Percentiles rank a stretch among this genome's conserved stretches.
phyloP scores from a whole-genome alignment of 1,140 invertebrate genomes.

The Mya arenaria region DNA sequence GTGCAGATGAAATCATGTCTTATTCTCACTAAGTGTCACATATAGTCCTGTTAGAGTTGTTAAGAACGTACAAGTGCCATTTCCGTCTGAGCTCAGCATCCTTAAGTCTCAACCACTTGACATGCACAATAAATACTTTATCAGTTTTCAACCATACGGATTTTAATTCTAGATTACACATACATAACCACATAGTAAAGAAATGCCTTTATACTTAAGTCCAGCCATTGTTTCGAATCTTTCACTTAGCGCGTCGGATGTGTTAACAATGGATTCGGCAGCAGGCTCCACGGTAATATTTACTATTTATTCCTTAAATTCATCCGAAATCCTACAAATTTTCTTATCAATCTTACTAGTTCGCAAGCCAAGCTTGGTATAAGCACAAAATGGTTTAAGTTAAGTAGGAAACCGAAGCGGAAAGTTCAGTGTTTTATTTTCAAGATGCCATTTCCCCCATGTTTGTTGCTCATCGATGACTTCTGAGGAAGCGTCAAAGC shows the following conservation, averaged over 20 bases:
- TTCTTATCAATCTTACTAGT: not conserved
- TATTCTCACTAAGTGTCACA: no score
- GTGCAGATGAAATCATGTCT: no score
- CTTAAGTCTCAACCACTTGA: not conserved
- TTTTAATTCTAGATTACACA: not conserved
- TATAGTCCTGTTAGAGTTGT: no score
- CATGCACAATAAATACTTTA: constrained; percentile 12
- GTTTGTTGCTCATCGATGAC: not conserved
- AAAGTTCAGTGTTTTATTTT: constrained; percentile 4
- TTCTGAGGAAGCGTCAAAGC: not conserved
- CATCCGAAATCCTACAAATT: not conserved
- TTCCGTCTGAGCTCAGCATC: no score
- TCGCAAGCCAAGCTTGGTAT: not conserved
- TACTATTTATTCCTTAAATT: not conserved
- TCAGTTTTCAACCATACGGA: not conserved
- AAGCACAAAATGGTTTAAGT: not conserved
- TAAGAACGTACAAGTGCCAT: no score
- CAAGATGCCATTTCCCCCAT: constrained; percentile 46
- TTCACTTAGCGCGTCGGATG: constrained; percentile 27
- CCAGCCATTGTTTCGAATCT: constrained; percentile 30
- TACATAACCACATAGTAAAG: not conserved
- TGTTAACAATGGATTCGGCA: constrained; percentile 9
- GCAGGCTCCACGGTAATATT: constrained; percentile 19
- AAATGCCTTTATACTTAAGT: not conserved
- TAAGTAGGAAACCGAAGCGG: not conserved